Evolutionary conservation across 2,113 vertebrate genomes (phyloP).

Genomic region (Amblyornis subalaris): DNA sequence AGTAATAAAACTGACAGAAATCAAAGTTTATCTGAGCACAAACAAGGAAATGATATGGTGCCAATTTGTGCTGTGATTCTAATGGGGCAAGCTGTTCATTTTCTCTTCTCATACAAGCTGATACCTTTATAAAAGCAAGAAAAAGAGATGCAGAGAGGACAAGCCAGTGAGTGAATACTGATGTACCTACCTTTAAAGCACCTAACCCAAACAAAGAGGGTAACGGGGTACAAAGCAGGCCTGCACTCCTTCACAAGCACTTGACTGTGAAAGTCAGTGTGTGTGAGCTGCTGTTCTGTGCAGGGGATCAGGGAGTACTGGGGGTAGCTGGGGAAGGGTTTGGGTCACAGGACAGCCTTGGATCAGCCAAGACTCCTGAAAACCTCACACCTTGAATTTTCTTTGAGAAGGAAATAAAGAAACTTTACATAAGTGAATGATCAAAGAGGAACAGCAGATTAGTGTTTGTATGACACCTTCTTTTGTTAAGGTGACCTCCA

Average conservation of each 20-base stretch:
- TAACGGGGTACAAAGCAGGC: background rate
- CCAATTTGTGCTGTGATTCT: background rate
- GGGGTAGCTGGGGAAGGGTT: background rate
- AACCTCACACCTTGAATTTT: background rate
- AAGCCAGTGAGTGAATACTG: background rate
- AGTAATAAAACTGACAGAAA: background rate
- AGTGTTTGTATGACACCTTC: background rate
- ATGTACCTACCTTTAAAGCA: background rate
- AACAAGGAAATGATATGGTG: background rate
- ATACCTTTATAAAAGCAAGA: background rate
- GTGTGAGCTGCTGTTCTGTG: background rate
- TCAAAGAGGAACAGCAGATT: background rate
- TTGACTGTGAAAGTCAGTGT: background rate
- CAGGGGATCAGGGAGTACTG: background rate
- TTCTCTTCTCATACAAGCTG: background rate
- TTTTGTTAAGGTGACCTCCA: background rate
- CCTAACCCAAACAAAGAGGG: background rate
- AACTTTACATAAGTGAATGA: background rate
- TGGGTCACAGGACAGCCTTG: background rate
- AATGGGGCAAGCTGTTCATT: background rate
- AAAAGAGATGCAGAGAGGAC: background rate
- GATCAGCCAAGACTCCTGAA: background rate
- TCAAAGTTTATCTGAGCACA: background rate
- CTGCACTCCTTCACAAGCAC: background rate
- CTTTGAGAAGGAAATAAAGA: background rate